A percentile compares a stretch with the other conserved stretches of the same genome.
These are phyloP conservation scores for Ictalurus furcatus DNA, from an alignment of 2,113 vertebrate species.

Conservation along the genomic window DNA sequence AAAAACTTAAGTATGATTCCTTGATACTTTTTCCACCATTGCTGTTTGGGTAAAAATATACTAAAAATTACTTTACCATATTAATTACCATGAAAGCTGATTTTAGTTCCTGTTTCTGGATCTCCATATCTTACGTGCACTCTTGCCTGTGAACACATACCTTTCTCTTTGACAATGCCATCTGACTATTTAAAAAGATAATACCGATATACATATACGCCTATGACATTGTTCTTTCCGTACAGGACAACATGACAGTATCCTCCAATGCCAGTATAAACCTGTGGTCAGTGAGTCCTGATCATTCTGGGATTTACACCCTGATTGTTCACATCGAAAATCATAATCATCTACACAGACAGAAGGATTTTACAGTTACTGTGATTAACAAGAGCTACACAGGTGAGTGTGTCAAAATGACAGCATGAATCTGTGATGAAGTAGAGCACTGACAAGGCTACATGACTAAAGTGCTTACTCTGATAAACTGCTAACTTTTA, in stretches of 20 bases:
- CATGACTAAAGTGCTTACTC: not conserved
- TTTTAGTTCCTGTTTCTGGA: not conserved
- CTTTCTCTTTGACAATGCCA: not conserved
- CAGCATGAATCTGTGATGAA: not conserved
- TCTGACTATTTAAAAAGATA: too few species aligned
- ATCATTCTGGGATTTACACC: constrained; percentile 60
- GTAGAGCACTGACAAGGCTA: not conserved
- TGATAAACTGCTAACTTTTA: too few species aligned
- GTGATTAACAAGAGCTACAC: constrained; percentile 13
- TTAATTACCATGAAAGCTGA: too few species aligned
- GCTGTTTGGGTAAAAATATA: too few species aligned
- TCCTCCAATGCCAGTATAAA: constrained; percentile 55
- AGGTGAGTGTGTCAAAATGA: constrained; percentile 10
- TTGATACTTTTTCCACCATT: too few species aligned
- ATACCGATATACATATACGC: not conserved
- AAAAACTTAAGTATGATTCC: too few species aligned
- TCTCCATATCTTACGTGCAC: not conserved
- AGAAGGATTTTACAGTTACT: constrained; percentile 54
- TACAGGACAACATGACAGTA: constrained; percentile 54
- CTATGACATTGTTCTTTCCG: constrained; percentile 33
- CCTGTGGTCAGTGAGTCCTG: constrained; percentile 54
- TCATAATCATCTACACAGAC: constrained; percentile 30
- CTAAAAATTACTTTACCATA: too few species aligned
- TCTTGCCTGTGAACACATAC: not conserved
- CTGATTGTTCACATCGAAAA: constrained; percentile 55